Conservation (phyloP, 2,797 vertebrate genomes). For the Halcyon chelicuti region DNA sequence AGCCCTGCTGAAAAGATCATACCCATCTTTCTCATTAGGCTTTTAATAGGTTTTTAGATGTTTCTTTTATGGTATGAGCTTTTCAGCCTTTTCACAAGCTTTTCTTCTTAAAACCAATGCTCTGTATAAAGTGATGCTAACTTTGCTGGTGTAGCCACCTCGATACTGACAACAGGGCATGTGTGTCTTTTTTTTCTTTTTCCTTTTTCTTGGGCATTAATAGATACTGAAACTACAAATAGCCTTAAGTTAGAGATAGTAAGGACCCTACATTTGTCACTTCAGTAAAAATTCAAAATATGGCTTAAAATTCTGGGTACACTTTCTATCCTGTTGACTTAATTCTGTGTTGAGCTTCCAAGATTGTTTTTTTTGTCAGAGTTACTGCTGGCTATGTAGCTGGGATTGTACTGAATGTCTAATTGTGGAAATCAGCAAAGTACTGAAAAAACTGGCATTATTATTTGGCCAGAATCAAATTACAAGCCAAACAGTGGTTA, state of each 20-base stretch:
- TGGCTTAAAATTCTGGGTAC: background rate
- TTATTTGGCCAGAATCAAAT: conserved; percentile 32
- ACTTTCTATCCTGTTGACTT: conserved; percentile 3
- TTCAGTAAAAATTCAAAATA: background rate
- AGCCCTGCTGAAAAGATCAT: background rate
- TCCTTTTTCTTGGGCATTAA: background rate
- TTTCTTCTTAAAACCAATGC: background rate
- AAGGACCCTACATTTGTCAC: background rate
- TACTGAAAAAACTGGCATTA: conserved; percentile 15
- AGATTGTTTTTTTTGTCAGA: conserved; percentile 18
- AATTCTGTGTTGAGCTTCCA: background rate
- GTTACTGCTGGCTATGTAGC: conserved; percentile 3
- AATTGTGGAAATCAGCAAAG: conserved; percentile 44
- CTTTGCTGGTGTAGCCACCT: background rate
- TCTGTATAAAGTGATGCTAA: background rate
- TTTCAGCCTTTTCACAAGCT: background rate
- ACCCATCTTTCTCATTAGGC: background rate
- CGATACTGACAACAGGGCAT: background rate
- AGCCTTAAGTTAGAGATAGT: background rate
- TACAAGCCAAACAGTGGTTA: background rate
- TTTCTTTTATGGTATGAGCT: background rate
- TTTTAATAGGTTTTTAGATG: background rate
- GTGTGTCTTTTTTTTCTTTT: background rate
- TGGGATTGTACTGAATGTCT: conserved; percentile 16
- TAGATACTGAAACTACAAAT: background rate